These are phyloP conservation scores for Sternarchorhynchus goeldii DNA, from an alignment of 2,797 vertebrate genomes.

Conservation along the genomic window DNA sequence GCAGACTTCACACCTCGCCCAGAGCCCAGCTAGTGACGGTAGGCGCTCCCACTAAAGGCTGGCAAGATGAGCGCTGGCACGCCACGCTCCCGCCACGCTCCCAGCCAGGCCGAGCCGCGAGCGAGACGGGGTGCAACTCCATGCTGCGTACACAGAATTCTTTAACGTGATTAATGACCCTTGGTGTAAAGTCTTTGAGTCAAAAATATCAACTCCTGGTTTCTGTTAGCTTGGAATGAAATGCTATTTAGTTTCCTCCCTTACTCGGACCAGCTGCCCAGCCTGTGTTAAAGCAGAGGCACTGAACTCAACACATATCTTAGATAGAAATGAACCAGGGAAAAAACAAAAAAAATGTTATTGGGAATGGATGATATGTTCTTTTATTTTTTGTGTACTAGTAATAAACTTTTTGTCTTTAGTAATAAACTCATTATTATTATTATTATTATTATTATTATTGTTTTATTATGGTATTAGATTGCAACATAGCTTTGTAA, in stretches of 20 bases:
- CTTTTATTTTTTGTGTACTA: no score
- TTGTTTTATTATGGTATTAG: no score
- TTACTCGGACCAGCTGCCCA: conserved; percentile 27
- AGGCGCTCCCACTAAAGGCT: conserved; percentile 40
- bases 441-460: no score
- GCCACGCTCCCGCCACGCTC: conserved; percentile 30
- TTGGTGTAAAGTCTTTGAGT: conserved; percentile 8
- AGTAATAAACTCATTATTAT: no score
- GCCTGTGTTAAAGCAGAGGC: conserved; percentile 10
- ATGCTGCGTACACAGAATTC: conserved; percentile 19
- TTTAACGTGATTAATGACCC: conserved; percentile 36
- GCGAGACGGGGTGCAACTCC: background rate
- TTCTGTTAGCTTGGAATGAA: conserved; percentile 22
- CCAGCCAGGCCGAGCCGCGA: conserved; percentile 4
- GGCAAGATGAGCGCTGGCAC: conserved; percentile 24
- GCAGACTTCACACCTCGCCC: conserved; percentile 53
- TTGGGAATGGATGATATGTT: no score
- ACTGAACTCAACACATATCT: conserved; percentile 18
- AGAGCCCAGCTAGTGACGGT: conserved; percentile 29
- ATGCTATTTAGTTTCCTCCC: conserved; percentile 25
- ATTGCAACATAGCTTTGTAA: no score
- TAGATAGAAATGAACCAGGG: background rate
- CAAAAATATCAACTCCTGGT: conserved; percentile 21
- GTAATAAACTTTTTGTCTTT: no score
- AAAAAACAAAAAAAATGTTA: no score